Base-by-base conservation (phyloP, 2,888 invertebrate genomes). In the Incurvaria masculella region DNA sequence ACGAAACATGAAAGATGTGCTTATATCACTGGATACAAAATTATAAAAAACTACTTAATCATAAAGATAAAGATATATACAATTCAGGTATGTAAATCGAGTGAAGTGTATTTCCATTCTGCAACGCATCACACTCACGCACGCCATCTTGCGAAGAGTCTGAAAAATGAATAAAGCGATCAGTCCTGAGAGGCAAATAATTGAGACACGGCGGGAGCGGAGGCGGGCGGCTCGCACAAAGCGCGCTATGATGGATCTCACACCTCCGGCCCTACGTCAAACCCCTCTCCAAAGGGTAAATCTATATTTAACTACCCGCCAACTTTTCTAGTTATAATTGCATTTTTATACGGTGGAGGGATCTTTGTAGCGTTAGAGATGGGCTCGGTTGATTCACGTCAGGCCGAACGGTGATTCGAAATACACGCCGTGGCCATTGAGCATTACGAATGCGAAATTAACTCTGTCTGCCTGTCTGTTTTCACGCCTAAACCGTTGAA, bases 161-260 rank as follows among this genome's bases (percentile, higher is more conserved):
- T 69, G 68, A 72, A 71, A 70, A 72, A 72, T 72, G 69, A 68
- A 72, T 68, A 61, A 65, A 70, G 69, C 65, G 68, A 71, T 71
- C 70, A 63, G 59, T 60, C 53, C 60, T 54, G 66, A 66, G 59
- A 60, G 59, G 66, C 63, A 65, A 68, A 70, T 72, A 73, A 74
- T 73, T 72, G 72, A 68, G 69, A 65, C 60, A 54, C 55, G 55
- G 52, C n/a, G 58, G 61, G 61, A 10, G 16, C 4, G 10, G 16
- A 6, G 33, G 33, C 11, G 33, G 8, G 33, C 3, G 14, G 33
- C 4, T 14, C 33, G 33, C 46, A 65, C 66, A 72, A 74, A 33
- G 72, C 68, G 69, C 65, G 65, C 69, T 72, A 72, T 74, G 70
- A 74, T 75, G 68, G 70, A 72, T 72, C 71, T 73, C 65, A 69